Evolutionary conservation across 2,797 vertebrate genomes (phyloP).

Genomic region (Microctenopoma steveboyesi): DNA sequence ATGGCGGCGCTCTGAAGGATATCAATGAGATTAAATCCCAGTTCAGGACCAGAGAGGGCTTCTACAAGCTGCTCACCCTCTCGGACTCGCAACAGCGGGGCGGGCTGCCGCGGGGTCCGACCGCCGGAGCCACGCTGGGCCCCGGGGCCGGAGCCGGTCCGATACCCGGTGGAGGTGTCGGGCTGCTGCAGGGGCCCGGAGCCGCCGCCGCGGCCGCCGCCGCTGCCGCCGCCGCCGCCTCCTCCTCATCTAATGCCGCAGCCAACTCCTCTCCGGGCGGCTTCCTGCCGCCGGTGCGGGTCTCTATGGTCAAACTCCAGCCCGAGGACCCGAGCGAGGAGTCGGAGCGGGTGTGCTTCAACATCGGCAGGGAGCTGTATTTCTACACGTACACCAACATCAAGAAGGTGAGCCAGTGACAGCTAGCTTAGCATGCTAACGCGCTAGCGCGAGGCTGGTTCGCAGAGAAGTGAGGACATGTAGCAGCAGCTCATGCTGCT

Average conservation of each 20-base stretch:
- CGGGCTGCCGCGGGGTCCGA: constrained; percentile 81
- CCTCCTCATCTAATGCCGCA: constrained; percentile 78
- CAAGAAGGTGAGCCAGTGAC: constrained; percentile 84
- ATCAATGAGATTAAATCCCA: constrained; percentile 93
- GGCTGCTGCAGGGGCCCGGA: constrained; percentile 85
- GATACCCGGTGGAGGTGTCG: constrained; percentile 81
- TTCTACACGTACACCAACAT: constrained; percentile 93
- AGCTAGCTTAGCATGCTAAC: constrained; percentile 61
- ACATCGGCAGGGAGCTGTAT: constrained; percentile 92
- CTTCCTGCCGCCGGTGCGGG: constrained; percentile 88
- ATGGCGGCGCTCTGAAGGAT: constrained; percentile 88
- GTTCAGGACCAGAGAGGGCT: constrained; percentile 93
- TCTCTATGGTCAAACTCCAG: constrained; percentile 91
- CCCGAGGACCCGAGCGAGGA: constrained; percentile 87
- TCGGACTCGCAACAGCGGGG: constrained; percentile 89
- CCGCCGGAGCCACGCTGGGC: constrained; percentile 78
- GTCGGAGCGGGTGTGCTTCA: constrained; percentile 92
- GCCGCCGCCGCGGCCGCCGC: constrained; percentile 65
- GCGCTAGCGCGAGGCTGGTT: constrained; percentile 5
- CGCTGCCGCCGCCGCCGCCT: constrained; percentile 71
- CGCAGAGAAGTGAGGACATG: background rate
- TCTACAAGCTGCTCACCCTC: constrained; percentile 92
- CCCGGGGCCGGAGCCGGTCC: constrained; percentile 77
- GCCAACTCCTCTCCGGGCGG: constrained; percentile 83
- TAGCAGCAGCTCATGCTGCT: too few relatives aligned